phyloP scores from a whole-genome alignment of 2,797 vertebrate genomes.

The Myripristis murdjan region DNA sequence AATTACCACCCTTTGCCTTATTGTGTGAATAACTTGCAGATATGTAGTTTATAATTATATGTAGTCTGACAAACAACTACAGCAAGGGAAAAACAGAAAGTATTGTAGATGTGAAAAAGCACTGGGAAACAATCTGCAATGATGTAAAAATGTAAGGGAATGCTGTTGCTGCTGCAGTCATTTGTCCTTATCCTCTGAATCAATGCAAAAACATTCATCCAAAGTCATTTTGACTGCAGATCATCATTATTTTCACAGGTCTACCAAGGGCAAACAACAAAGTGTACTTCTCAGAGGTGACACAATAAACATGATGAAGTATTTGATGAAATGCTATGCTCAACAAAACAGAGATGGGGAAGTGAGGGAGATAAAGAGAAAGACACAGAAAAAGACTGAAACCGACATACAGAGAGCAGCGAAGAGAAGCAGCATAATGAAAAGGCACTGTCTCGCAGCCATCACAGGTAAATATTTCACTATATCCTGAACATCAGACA shows the following conservation, averaged over 20 bases:
- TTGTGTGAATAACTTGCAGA: too few species aligned
- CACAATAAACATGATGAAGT: constrained; percentile 31
- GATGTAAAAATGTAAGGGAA: too few species aligned
- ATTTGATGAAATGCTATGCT: constrained; percentile 35
- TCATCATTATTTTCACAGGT: constrained; percentile 14
- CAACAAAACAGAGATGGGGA: constrained; percentile 2
- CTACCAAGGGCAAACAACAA: constrained; percentile 5
- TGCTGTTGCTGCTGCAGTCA: constrained; percentile 15
- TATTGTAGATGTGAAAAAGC: too few species aligned
- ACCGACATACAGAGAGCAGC: constrained; percentile 18
- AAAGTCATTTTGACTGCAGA: not conserved
- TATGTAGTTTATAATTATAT: too few species aligned
- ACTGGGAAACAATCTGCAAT: too few species aligned
- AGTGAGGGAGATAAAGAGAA: not conserved
- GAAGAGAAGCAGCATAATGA: constrained; percentile 40
- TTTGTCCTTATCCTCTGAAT: constrained; percentile 29
- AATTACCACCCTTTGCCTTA: too few species aligned
- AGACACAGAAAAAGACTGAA: constrained; percentile 49
- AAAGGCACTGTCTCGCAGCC: constrained; percentile 47
- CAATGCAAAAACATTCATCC: not conserved
- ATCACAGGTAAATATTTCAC: constrained; percentile 70
- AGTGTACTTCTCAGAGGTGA: constrained; percentile 8
- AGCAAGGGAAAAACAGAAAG: too few species aligned
- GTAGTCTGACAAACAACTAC: too few species aligned
- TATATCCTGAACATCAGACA: constrained; percentile 59